A percentile compares a stretch with the other conserved stretches of the same genome.
phyloP scores from a whole-genome alignment of 2,113 vertebrate genomes.

The Cathartes aura region DNA sequence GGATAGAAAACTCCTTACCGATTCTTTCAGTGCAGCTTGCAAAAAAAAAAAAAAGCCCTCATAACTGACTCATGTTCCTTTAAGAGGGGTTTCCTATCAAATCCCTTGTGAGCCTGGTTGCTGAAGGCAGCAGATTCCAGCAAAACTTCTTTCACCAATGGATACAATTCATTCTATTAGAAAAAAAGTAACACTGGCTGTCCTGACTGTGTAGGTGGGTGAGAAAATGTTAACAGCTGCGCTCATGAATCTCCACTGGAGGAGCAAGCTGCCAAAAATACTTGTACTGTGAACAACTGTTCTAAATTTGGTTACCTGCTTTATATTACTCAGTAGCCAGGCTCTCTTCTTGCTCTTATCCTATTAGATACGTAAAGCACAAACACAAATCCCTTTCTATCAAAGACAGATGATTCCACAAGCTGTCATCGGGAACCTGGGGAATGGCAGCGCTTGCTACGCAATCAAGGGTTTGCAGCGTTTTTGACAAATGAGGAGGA shows the following conservation, averaged over 20 bases:
- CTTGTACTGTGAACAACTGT: slow-evolving; percentile 52
- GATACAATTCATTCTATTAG: slow-evolving; percentile 17
- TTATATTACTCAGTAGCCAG: slow-evolving; percentile 19
- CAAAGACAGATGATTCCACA: background rate
- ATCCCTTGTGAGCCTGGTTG: background rate
- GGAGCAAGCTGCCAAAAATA: slow-evolving; percentile 58
- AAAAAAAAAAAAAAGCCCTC: background rate
- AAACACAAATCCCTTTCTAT: background rate
- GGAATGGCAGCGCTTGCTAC: background rate
- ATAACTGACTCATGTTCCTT: background rate
- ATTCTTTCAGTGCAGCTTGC: background rate
- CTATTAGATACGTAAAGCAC: background rate
- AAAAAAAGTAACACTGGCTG: background rate
- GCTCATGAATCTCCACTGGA: background rate
- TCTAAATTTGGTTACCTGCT: slow-evolving; percentile 67
- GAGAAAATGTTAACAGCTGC: slow-evolving; percentile 73
- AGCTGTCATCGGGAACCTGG: background rate
- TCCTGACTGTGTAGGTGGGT: slow-evolving; percentile 69
- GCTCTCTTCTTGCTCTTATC: background rate
- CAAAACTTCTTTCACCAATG: slow-evolving; percentile 41
- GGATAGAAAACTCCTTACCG: background rate
- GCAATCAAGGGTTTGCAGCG: background rate
- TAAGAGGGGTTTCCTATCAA: slow-evolving; percentile 38
- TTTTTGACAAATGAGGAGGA: background rate
- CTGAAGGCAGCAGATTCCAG: slow-evolving; percentile 70